phyloP scores from a whole-genome alignment of 2,888 invertebrate species.

The Cephus nigrinus region DNA sequence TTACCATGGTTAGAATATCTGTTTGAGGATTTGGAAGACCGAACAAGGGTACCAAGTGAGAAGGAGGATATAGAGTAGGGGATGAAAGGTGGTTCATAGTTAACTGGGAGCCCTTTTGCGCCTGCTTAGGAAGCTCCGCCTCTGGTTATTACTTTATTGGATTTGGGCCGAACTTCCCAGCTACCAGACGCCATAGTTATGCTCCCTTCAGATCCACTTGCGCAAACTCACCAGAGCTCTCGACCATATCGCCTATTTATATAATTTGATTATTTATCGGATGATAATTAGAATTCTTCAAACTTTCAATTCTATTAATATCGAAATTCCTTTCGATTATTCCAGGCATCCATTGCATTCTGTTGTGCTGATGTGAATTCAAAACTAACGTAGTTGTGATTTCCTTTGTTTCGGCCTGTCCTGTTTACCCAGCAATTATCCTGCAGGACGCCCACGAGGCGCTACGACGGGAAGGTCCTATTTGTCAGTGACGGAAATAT shows the following conservation, averaged over 20 bases:
- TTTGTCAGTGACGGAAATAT: slow-evolving; percentile 27
- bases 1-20: background rate
- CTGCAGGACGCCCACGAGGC: slow-evolving; percentile 8
- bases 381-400: background rate
- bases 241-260: background rate
- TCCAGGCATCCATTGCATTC: background rate
- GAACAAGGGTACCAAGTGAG: slow-evolving; percentile 8
- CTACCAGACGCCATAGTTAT: background rate
- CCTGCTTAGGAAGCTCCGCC: slow-evolving; percentile 24
- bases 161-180: slow-evolving; percentile 12
- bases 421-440: background rate
- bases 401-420: background rate
- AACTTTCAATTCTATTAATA: background rate
- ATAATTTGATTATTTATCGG: background rate
- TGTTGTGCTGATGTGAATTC: background rate
- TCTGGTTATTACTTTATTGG: slow-evolving; percentile 17
- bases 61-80: background rate
- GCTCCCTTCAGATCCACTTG: background rate
- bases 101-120: background rate
- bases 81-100: background rate
- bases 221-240: background rate
- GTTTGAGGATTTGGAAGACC: background rate
- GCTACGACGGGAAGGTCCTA: slow-evolving; percentile 14
- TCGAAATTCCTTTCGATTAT: background rate
- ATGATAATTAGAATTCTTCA: background rate